Evolutionary conservation across 2,888 invertebrate genomes (phyloP).

Genomic region (Stomorhina lunata): DNA sequence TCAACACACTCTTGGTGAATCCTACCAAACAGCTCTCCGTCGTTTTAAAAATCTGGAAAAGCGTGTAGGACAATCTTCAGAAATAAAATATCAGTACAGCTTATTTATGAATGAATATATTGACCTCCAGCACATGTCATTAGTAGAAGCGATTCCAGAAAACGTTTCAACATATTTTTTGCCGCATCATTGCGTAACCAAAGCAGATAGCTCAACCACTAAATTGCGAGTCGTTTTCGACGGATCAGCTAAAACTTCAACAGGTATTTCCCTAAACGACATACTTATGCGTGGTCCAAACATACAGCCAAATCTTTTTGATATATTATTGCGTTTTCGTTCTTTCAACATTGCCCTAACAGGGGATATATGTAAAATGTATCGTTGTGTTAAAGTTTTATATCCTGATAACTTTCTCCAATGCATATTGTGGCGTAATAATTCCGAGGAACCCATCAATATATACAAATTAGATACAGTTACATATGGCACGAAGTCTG

Average conservation of each 20-base stretch:
- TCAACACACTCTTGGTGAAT: slow-evolving; percentile 27
- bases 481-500: slow-evolving; percentile 18
- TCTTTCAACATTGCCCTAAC: background rate
- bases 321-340: background rate
- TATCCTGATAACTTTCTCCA: slow-evolving; percentile 13
- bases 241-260: background rate
- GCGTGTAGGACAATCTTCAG: background rate
- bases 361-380: slow-evolving; percentile 24
- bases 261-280: background rate
- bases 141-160: background rate
- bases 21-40: slow-evolving; percentile 31
- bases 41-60: slow-evolving; percentile 46
- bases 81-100: background rate
- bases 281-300: background rate
- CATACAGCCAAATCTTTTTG: background rate
- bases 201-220: background rate
- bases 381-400: background rate
- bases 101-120: slow-evolving; percentile 42
- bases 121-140: slow-evolving; percentile 31
- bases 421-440: slow-evolving; percentile 21
- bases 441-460: background rate
- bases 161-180: slow-evolving; percentile 6
- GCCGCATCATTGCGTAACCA: slow-evolving; percentile 44
- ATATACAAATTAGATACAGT: slow-evolving; percentile 7
- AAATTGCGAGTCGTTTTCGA: too few relatives aligned